Evolutionary conservation across 2,888 invertebrate species (phyloP).

Genomic region (Prostheceraeus crozeri): DNA sequence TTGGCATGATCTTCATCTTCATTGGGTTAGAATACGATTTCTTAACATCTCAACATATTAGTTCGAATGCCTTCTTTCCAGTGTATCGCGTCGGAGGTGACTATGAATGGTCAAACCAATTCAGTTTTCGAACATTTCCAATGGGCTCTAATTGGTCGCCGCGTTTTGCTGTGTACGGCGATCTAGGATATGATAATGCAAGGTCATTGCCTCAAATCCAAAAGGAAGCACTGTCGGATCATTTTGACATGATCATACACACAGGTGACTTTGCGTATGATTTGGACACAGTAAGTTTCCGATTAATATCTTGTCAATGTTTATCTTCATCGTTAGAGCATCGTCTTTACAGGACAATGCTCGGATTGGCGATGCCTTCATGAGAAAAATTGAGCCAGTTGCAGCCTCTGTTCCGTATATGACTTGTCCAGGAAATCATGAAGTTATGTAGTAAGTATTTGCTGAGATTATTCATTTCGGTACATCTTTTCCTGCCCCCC

Average conservation of each 20-base stretch:
- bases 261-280: constrained; percentile 82
- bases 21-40: too few species aligned
- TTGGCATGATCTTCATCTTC: too few species aligned
- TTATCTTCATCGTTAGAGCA: too few species aligned
- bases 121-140: constrained; percentile 18
- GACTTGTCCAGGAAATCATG: constrained; percentile 77
- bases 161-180: constrained; percentile 32
- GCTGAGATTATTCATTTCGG: too few species aligned
- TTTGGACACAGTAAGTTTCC: constrained; percentile 70
- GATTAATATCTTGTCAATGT: too few species aligned
- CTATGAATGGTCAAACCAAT: constrained; percentile 32
- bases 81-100: constrained; percentile 32
- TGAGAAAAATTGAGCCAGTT: constrained; percentile 78
- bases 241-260: constrained; percentile 35
- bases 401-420: constrained; percentile 78
- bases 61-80: too few species aligned
- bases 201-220: constrained; percentile 33
- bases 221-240: constrained; percentile 27
- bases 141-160: constrained; percentile 33
- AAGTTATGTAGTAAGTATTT: constrained; percentile 70
- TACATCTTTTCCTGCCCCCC: too few species aligned
- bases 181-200: constrained; percentile 35
- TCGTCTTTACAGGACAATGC: constrained; percentile 67
- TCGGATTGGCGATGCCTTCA: constrained; percentile 76
- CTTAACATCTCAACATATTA: too few species aligned